A percentile compares a stretch with the other conserved stretches of the same genome.
phyloP scores from a whole-genome alignment of 2,113 vertebrate species.

The Bothrops jararaca region DNA sequence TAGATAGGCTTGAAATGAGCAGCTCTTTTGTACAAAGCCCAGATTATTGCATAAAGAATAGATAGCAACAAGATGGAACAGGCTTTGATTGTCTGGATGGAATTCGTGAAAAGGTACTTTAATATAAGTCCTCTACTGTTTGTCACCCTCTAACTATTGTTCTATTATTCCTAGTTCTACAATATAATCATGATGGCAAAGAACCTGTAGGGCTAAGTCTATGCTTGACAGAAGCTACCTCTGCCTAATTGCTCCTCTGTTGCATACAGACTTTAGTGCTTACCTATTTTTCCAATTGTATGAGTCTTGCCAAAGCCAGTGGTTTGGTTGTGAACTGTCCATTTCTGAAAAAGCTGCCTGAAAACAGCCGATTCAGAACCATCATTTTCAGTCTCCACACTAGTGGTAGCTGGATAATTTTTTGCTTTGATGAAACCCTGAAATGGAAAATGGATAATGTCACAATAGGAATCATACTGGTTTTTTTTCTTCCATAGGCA shows the following conservation, averaged over 20 bases:
- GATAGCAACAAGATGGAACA: background rate
- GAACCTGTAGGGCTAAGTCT: background rate
- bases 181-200: background rate
- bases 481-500: background rate
- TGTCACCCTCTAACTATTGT: background rate
- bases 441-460: accelerated
- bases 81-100: background rate
- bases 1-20: background rate
- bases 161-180: background rate
- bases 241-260: background rate
- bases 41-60: background rate
- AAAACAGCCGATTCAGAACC: slow-evolving; percentile 79
- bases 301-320: slow-evolving; percentile 74
- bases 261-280: slow-evolving; percentile 20
- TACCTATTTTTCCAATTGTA: slow-evolving; percentile 77
- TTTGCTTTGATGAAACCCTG: slow-evolving; percentile 87
- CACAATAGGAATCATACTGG: background rate
- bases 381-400: slow-evolving; percentile 78
- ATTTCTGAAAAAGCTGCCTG: slow-evolving; percentile 86
- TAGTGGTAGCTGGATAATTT: slow-evolving; percentile 74
- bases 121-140: background rate
- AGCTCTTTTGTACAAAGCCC: background rate
- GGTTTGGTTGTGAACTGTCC: slow-evolving; percentile 72
- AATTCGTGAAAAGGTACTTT: background rate
- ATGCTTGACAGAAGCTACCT: background rate